phyloP scores from a whole-genome alignment of 2,888 invertebrate genomes.

The Thelaira solivaga region DNA sequence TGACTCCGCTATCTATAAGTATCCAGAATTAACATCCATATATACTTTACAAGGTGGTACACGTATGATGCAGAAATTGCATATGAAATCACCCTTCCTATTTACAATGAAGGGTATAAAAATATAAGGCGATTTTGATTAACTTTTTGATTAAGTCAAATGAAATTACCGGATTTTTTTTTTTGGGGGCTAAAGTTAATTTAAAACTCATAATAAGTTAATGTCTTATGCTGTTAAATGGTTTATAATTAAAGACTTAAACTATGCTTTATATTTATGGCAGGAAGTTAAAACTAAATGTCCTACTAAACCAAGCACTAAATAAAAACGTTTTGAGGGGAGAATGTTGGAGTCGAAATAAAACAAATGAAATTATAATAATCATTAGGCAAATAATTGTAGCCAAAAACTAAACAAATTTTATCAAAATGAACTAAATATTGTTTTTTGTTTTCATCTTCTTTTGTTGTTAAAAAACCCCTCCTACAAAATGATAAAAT shows the following conservation, averaged over 20 bases:
- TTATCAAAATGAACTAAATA: background rate
- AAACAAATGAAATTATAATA: conserved; percentile 36
- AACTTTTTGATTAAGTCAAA: background rate
- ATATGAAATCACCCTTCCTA: too few species aligned
- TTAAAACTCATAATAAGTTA: conserved; percentile 36
- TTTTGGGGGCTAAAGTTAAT: conserved; percentile 12
- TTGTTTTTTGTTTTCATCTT: too few species aligned
- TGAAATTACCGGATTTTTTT: background rate
- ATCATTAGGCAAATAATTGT: conserved; percentile 43
- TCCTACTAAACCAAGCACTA: background rate
- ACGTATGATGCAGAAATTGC: too few species aligned
- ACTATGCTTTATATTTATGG: background rate
- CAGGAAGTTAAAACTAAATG: background rate
- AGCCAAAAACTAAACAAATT: conserved; percentile 24
- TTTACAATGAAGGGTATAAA: too few species aligned
- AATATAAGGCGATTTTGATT: background rate
- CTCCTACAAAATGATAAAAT: conserved; percentile 10
- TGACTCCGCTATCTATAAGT: too few species aligned
- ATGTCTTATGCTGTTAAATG: conserved; percentile 46
- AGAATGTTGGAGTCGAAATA: background rate
- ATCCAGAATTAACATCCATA: too few species aligned
- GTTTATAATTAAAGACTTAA: conserved; percentile 49
- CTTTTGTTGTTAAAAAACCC: background rate
- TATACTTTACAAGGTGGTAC: too few species aligned
- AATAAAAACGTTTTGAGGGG: background rate